Evolutionary conservation across 2,888 invertebrate species (phyloP).

Genomic region (Plagiodera versicolora): DNA sequence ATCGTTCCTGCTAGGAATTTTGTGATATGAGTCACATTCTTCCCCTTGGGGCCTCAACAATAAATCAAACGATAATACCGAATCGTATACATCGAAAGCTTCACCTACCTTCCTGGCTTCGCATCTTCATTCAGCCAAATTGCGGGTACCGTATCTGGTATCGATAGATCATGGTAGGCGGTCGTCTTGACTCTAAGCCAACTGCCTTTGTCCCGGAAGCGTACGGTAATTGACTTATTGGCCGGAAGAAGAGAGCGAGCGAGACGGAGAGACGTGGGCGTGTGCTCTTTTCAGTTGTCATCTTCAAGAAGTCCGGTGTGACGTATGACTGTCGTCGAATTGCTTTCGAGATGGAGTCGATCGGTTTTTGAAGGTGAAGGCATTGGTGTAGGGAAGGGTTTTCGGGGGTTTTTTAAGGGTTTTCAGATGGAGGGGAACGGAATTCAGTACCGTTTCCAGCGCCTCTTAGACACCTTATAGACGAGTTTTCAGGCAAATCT

Average conservation of each 20-base stretch:
- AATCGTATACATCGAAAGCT: slow-evolving; percentile 42
- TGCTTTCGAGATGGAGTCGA: neutral
- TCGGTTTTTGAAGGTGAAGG: too few species aligned
- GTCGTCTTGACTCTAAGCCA: slow-evolving; percentile 55
- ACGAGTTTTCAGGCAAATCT: too few species aligned
- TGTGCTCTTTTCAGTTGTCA: slow-evolving; percentile 5
- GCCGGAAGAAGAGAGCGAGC: slow-evolving; percentile 51
- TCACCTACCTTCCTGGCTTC: slow-evolving; percentile 48
- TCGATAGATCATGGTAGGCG: slow-evolving; percentile 51
- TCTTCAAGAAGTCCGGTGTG: slow-evolving; percentile 3
- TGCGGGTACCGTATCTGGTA: slow-evolving; percentile 48
- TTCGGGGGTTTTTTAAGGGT: too few species aligned
- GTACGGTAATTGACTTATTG: slow-evolving; percentile 56
- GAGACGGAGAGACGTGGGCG: slow-evolving; percentile 20
- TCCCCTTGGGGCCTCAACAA: slow-evolving; percentile 8
- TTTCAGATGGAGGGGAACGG: too few species aligned
- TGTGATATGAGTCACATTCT: too few species aligned
- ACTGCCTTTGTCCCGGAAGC: slow-evolving; percentile 53
- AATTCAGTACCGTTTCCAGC: too few species aligned
- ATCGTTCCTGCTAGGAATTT: too few species aligned
- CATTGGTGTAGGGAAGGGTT: too few species aligned
- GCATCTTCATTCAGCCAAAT: slow-evolving; percentile 51
- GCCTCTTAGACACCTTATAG: too few species aligned
- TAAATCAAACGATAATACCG: slow-evolving; percentile 42
- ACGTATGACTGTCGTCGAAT: neutral